These are phyloP conservation scores for Apaloderma vittatum DNA, from an alignment of 2,113 vertebrate genomes.

Conservation along the genomic window DNA sequence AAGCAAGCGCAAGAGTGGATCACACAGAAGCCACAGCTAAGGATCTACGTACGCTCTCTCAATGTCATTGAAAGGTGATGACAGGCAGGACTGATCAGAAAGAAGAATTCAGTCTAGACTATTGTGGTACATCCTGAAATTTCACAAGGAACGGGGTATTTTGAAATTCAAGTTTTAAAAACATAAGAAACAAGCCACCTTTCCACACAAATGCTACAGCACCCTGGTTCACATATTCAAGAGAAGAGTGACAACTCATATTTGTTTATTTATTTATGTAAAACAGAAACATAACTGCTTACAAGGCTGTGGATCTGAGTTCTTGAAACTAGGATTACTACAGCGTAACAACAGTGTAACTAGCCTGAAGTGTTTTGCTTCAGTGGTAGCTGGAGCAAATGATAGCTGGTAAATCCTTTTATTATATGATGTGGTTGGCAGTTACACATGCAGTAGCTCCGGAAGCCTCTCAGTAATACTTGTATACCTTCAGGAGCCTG, in stretches of 20 bases:
- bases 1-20: not conserved
- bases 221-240: not conserved
- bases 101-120: not conserved
- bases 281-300: not conserved
- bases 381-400: not conserved
- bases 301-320: not conserved
- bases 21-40: not conserved
- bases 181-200: accelerated
- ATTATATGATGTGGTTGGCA: not conserved
- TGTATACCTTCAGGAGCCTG: not conserved
- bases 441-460: too few relatives aligned
- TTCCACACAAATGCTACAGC: not conserved
- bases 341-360: accelerated
- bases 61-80: not conserved
- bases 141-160: not conserved
- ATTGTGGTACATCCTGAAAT: not conserved
- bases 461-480: not conserved
- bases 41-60: not conserved
- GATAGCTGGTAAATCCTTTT: not conserved
- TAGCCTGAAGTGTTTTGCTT: not conserved
- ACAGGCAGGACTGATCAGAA: not conserved
- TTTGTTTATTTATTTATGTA: too few relatives aligned
- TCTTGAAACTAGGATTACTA: not conserved
- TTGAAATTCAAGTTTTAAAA: not conserved
- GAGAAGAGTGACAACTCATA: not conserved